These are phyloP conservation scores for Gisinianus flammeolus DNA, from an alignment of 2,888 invertebrate species.

Conservation along the genomic window DNA sequence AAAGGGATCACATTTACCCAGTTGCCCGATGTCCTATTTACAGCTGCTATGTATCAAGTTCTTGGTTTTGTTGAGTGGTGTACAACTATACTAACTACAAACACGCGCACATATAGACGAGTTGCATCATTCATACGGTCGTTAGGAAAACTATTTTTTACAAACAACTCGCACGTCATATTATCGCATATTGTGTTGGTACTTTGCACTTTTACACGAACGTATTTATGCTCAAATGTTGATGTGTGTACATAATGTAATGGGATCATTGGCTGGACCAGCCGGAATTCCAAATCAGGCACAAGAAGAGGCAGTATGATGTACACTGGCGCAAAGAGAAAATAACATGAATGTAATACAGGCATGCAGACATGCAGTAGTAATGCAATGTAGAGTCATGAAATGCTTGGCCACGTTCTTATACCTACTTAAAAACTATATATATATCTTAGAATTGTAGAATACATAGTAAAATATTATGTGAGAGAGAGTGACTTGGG, in stretches of 20 bases:
- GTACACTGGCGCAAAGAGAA: background rate
- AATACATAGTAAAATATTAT: no score
- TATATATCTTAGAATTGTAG: no score
- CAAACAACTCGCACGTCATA: no score
- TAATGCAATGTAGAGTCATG: constrained; percentile 2
- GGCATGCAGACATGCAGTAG: background rate
- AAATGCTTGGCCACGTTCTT: constrained; percentile 10
- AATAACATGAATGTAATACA: background rate
- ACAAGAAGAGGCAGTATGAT: background rate
- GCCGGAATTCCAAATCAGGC: constrained; percentile 25
- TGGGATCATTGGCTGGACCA: constrained; percentile 28
- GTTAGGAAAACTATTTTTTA: no score
- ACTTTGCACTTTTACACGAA: background rate
- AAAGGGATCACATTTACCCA: constrained; percentile 17
- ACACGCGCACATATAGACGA: background rate
- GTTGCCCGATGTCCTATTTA: constrained; percentile 31
- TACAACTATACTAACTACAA: background rate
- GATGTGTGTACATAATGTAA: constrained; percentile 8
- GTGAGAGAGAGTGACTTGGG: no score
- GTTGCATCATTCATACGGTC: background rate
- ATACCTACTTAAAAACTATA: no score
- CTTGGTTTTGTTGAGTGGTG: constrained; percentile 2
- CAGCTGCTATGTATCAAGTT: constrained; percentile 21
- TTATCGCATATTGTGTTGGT: background rate
- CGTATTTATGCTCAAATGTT: background rate